Evolutionary conservation across 1,140 invertebrate genomes (phyloP), one percentile per base, ranked within the genome.

Genomic region (Nomia melanderi): DNA sequence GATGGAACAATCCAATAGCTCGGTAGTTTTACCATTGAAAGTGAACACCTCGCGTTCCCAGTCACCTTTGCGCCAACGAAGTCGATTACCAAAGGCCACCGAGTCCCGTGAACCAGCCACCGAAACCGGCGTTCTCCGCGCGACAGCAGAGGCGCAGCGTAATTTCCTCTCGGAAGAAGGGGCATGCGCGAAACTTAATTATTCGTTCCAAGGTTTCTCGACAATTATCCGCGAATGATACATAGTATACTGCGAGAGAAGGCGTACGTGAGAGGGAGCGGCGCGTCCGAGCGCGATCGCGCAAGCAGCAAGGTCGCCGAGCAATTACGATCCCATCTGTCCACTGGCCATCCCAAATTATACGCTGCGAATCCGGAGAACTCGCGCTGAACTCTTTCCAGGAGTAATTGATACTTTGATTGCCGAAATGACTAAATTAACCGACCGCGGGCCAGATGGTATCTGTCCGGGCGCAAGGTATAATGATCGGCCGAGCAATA

Each of bases 301-400:
- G 54, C n/a, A 29, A 1, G 65, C 20, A 56, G 59, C 73, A 69
- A 69, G 54, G 64, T 41, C 41, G 31, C 5, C 65, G 1, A 7
- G 65, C 59, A 76, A 76, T 76, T 76, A 76, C 9, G 27, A 76
- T 47, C 73, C 41, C 73, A 60, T 69, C 73, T 76, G 73, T 76
- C 41, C 73, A 69, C 36, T 67, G 36, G 14, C 9, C 53, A 47
- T 69, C 41, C 73, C 23, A 76, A 76, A 76, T 76, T 76, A 76
- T 50, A 69, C 54, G 64, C 29, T 59, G 57, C 23, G 69, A 69
- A 75, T 75, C 64, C 31, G 1, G 25, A 33, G 63, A 75, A 44
- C 56, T 66, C 50, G 29, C 54, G 27, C 14, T 36, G 6, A 31
- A 31, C 62, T 60, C 54, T 50, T 44, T 29, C 20, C 29, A 4